Percentiles rank a stretch among this genome's conserved stretches.
phyloP scores from a whole-genome alignment of 2,113 vertebrate species.

The Stegastes partitus region DNA sequence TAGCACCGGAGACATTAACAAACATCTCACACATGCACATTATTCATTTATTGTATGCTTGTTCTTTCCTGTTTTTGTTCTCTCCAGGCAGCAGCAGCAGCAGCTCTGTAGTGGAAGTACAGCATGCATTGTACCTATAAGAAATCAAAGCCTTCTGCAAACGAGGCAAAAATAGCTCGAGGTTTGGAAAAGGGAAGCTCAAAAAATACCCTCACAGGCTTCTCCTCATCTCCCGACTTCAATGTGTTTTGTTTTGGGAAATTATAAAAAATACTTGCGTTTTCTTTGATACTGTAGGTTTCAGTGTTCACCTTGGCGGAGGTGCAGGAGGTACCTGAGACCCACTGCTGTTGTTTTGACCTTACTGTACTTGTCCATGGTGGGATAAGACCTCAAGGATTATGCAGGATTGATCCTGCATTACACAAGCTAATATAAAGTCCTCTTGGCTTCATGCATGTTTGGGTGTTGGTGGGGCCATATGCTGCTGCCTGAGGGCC shows the following conservation, averaged over 20 bases:
- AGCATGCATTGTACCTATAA: conserved; percentile 11
- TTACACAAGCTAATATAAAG: conserved; percentile 62
- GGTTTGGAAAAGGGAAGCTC: conserved; percentile 16
- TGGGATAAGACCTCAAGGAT: conserved; percentile 51
- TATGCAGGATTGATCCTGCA: conserved; percentile 52
- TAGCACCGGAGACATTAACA: neutral
- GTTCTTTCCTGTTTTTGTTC: neutral
- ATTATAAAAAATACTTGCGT: conserved; percentile 10
- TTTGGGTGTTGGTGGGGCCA: conserved; percentile 69
- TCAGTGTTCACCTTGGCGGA: neutral
- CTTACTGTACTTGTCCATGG: conserved; percentile 16
- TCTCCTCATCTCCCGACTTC: conserved; percentile 7
- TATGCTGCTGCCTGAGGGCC: conserved; percentile 71
- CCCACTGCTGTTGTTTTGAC: conserved; percentile 21
- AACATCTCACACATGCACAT: neutral
- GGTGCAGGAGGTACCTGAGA: neutral
- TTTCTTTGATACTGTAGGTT: conserved; percentile 13
- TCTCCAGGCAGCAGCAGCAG: neutral
- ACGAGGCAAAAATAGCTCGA: conserved; percentile 5
- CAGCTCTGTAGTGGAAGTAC: neutral
- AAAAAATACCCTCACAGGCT: neutral
- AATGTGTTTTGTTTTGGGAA: conserved; percentile 30
- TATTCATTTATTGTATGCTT: neutral
- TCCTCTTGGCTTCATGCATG: conserved; percentile 52
- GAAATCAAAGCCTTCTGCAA: conserved; percentile 30